Evolutionary conservation across 2,113 vertebrate species (phyloP), one percentile per base, ranked within the genome.

Genomic region (Chelonoidis abingdonii): DNA sequence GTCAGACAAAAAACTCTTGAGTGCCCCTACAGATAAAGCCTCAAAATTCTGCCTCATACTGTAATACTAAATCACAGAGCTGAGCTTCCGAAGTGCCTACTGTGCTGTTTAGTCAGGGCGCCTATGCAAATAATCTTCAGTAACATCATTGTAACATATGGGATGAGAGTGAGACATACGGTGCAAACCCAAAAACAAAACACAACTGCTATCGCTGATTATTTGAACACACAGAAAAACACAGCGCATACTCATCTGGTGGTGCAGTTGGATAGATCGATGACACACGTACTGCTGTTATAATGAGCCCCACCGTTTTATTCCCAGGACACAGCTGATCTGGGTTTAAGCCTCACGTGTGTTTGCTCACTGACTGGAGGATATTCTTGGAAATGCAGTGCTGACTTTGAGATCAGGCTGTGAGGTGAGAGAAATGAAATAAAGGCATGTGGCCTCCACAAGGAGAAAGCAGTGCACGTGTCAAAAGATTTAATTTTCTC

Each of bases 51-150:
- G 80, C 80, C 31, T 69, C 44, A 3, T 13, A 29, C 86, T 89
- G 80, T 53, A 90, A 83, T 50, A 57, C 47, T 50, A 87, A 93
- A 52, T 53, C 69, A 50, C 56, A 75, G 5, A 76, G 82, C 25
- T 83, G 80, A 76, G 84, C 75, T n/a, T 93, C 59, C 54, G 44
- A 54, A 54, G 54, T 75, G 88, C 89, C 89, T 83, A 84, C 83
- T 89, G 85, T 53, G 72, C 14, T 38, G 1, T 72, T 93, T 90
- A 94, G 88, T 93, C 88, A 89, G 62, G 72, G 72, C 84, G 93
- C 47, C 83, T 94, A 93, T 94, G 82, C 79, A 90, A 87, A 94
- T 89, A 87, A 75, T 83, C 87, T 88, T 88, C 53, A 78, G 27
- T 88, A 84, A 24, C 54, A 38, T n/a, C 1, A 0, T 29, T 72